A percentile compares a stretch with the other conserved stretches of the same genome.
phyloP scores from a whole-genome alignment of 2,888 invertebrate genomes.

The Epistrophe eligans region DNA sequence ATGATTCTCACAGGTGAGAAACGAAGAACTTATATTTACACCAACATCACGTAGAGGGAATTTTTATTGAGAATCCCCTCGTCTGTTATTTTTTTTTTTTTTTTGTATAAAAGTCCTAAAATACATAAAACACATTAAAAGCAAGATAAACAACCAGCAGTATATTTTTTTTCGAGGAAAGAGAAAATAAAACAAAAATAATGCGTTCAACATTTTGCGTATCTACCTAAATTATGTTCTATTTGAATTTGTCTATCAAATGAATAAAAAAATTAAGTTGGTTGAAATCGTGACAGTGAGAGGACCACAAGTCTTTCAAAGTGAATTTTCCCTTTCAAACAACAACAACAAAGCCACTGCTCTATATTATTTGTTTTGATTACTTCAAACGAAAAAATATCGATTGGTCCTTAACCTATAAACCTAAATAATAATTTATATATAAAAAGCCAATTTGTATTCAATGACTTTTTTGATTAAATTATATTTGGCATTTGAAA shows the following conservation, averaged over 20 bases:
- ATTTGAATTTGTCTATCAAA: neutral
- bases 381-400: neutral
- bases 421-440: neutral
- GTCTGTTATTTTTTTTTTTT: neutral
- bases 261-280: neutral
- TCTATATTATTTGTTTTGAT: neutral
- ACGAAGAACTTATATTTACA: slow-evolving; percentile 4
- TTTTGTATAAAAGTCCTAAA: neutral
- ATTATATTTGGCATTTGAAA: neutral
- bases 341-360: neutral
- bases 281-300: slow-evolving; percentile 4
- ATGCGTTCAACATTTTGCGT: neutral
- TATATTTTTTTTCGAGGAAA: neutral
- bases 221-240: neutral
- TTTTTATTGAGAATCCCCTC: neutral
- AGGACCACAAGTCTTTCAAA: neutral
- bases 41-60: neutral
- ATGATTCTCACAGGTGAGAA: slow-evolving; percentile 34
- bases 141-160: neutral
- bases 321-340: no score
- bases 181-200: neutral
- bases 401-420: neutral
- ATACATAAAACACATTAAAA: slow-evolving; percentile 7
- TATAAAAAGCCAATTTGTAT: slow-evolving; percentile 15
- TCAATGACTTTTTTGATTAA: neutral